Evolutionary conservation across 2,888 invertebrate species (phyloP).

Genomic region (Drosophila eohydei): DNA sequence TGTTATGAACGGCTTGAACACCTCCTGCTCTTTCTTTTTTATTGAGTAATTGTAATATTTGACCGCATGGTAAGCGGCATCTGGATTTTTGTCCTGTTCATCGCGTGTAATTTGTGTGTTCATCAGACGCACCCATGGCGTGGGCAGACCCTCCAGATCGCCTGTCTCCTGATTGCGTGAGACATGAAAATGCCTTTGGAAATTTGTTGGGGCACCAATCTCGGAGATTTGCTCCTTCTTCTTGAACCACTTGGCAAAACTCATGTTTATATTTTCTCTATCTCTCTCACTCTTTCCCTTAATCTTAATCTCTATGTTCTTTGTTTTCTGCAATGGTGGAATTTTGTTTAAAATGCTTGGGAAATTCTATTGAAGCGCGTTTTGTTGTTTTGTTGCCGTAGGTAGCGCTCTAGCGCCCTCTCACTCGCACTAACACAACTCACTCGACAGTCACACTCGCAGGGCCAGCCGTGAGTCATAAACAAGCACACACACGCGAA

Average conservation of each 20-base stretch:
- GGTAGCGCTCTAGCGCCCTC: constrained; percentile 56
- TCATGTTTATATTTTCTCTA: constrained; percentile 68
- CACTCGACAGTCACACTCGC: constrained; percentile 50
- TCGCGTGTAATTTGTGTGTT: constrained; percentile 93
- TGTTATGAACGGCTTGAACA: constrained; percentile 93
- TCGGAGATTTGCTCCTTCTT: constrained; percentile 85
- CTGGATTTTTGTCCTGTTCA: constrained; percentile 95
- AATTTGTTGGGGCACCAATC: constrained; percentile 94
- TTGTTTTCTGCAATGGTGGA: constrained; percentile 38
- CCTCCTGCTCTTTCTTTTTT: constrained; percentile 90
- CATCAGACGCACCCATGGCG: constrained; percentile 92
- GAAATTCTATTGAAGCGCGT: constrained; percentile 66
- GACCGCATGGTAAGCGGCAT: constrained; percentile 95
- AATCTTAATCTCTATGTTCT: constrained; percentile 12
- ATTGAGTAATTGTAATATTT: constrained; percentile 95
- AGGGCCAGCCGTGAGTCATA: constrained; percentile 77
- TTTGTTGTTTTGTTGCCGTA: constrained; percentile 66
- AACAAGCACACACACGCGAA: constrained; percentile 61
- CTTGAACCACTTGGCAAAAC: constrained; percentile 84
- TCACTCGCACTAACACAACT: constrained; percentile 40
- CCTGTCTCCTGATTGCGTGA: constrained; percentile 93
- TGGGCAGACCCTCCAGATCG: constrained; percentile 93
- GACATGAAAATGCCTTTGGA: constrained; percentile 94
- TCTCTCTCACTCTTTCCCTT: constrained; percentile 4
- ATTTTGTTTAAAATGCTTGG: constrained; percentile 63